Conservation (phyloP, 2,113 vertebrate species). For the Myrmecobius fasciatus region DNA sequence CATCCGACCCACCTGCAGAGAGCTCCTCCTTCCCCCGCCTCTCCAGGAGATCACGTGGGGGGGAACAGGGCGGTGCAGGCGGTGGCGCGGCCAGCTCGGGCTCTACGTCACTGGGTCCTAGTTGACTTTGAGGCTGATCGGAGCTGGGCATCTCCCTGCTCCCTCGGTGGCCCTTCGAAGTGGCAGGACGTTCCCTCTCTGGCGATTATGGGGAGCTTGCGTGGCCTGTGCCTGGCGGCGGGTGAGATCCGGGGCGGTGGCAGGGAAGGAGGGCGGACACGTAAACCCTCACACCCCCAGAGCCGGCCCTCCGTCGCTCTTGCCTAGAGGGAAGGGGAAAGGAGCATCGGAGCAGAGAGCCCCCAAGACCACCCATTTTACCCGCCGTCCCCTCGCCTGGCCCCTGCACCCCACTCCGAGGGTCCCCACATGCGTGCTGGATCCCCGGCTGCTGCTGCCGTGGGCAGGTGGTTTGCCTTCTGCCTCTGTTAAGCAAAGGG, state of each 20-base stretch:
- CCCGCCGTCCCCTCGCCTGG: too few species aligned
- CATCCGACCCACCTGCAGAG: neutral
- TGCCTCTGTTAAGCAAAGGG: neutral
- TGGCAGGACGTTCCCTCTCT: neutral
- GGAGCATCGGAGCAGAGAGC: neutral
- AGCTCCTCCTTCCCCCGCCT: accelerated
- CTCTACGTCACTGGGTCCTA: neutral
- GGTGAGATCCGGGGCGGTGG: conserved; percentile 64
- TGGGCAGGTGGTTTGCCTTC: too few species aligned
- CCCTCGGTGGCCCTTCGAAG: neutral
- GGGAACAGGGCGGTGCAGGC: neutral
- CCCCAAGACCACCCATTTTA: neutral
- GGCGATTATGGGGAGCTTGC: conserved; percentile 67
- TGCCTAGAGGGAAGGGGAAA: neutral
- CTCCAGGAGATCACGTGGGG: neutral
- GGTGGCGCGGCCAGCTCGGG: neutral
- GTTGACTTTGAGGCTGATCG: conserved; percentile 39
- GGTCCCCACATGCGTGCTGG: too few species aligned
- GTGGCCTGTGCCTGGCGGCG: conserved; percentile 65
- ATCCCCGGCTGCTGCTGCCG: too few species aligned
- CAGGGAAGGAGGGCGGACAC: conserved; percentile 3
- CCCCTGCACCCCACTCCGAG: accelerated
- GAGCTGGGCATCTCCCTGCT: accelerated
- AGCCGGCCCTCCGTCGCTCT: neutral
- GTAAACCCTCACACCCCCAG: neutral